Evolutionary conservation across 2,113 vertebrate genomes (phyloP), one percentile per base, ranked within the genome.

Genomic region (Hippolais icterina): DNA sequence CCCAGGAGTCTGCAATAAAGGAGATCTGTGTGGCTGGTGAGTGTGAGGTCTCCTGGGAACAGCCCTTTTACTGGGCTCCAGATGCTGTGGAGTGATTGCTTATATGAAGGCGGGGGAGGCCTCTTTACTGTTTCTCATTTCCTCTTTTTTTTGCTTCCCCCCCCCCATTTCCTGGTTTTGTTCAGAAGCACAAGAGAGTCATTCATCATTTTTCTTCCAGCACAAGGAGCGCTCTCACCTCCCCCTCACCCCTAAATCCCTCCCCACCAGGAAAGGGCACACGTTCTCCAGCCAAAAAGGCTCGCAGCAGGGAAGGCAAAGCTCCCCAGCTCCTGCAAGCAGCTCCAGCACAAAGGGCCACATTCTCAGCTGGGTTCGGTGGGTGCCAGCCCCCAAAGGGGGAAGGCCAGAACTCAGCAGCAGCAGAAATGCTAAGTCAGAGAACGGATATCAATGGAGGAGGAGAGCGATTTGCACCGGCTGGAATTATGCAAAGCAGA

Each of bases 151-250:
- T 82, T 72, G 28, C 33, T 16, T 10, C 17, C 54, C 41, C 31
- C 37, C 66, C 39, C 56, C 15, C 64, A 81, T 95, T 96, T 97
- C 96, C 97, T 97, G 92, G 92, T 97, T 97, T 97, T 97, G 97
- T 97, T 97, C 85, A 97, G 96, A 91, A 90, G 92, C 92, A 96
- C 96, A 94, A 96, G 94, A 96, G 96, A 96, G 92, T 89, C 93
- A 97, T 95, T 97, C 94, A 97, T 96, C 95, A 95, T 96, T 93
- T 95, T 97, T 96, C 93, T 96, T 95, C 89, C 77, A 95, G 95
- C 85, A 93, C 93, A 94, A 97, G 96, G 96, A 97, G 93, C 17
- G 39, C 89, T 95, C 96, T 97, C 93, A 96, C 96, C 95, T 96
- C 92, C 90, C 91, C 94, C 91, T 95, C 91, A 95, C 83, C 89